Percentiles rank a stretch among this genome's conserved stretches.
These are phyloP conservation scores for Lutjanus erythropterus DNA, from an alignment of 2,113 vertebrate genomes.

Conservation along the genomic window DNA sequence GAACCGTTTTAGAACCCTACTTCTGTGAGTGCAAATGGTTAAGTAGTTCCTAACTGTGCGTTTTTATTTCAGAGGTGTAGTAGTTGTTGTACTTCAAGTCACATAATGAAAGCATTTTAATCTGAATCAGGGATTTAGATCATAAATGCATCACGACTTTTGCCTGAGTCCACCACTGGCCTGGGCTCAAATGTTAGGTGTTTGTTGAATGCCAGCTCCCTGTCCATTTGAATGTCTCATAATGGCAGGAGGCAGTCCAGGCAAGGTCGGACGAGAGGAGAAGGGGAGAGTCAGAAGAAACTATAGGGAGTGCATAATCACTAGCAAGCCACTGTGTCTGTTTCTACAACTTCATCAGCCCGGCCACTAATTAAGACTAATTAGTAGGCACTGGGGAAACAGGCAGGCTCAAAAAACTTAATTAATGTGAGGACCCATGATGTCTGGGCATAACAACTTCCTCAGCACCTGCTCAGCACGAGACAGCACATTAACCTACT, in stretches of 20 bases:
- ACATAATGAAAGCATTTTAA: too few species aligned
- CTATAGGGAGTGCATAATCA: conserved; percentile 42
- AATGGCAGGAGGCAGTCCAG: neutral
- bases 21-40: too few species aligned
- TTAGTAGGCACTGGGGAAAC: conserved; percentile 74
- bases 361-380: conserved; percentile 79
- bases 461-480: conserved; percentile 67
- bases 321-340: conserved; percentile 30
- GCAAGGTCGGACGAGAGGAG: conserved; percentile 28
- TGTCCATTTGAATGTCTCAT: conserved; percentile 28
- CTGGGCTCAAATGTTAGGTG: neutral
- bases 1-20: too few species aligned
- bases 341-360: conserved; percentile 76
- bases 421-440: conserved; percentile 78
- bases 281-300: neutral
- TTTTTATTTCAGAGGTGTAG: too few species aligned
- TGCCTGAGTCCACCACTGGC: too few species aligned
- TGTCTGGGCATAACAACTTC: conserved; percentile 71
- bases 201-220: conserved; percentile 12
- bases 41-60: too few species aligned
- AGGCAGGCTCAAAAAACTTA: conserved; percentile 73
- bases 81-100: too few species aligned
- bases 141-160: too few species aligned
- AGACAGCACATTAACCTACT: conserved; percentile 71
- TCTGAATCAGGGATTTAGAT: too few species aligned